A percentile compares a stretch with the other conserved stretches of the same genome.
phyloP scores from a whole-genome alignment of 2,113 vertebrate species.

The Synodontis membranacea region DNA sequence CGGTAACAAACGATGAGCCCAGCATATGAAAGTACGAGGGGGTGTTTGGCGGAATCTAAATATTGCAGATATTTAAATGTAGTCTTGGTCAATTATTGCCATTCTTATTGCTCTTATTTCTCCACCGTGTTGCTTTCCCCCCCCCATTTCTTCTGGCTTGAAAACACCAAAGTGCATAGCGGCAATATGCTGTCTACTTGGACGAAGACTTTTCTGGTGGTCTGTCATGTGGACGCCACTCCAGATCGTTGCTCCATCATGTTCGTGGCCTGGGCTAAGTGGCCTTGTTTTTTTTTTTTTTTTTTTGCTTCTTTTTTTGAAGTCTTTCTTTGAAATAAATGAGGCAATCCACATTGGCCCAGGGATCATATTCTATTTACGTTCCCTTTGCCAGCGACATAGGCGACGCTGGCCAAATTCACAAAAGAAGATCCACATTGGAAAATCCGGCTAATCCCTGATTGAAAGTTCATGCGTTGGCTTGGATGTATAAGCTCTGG shows the following conservation, averaged over 20 bases:
- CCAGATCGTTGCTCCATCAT: slow-evolving; percentile 68
- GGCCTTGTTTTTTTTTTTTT: slow-evolving; percentile 56
- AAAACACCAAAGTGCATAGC: slow-evolving; percentile 56
- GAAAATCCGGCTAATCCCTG: slow-evolving; percentile 86
- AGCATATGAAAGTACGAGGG: slow-evolving; percentile 41
- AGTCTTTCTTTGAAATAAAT: slow-evolving; percentile 82
- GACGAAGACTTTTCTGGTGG: slow-evolving; percentile 68
- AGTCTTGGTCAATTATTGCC: slow-evolving; percentile 34
- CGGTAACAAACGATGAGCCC: slow-evolving; percentile 55
- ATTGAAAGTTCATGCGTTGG: slow-evolving; percentile 86
- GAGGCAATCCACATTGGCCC: slow-evolving; percentile 79
- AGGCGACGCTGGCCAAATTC: slow-evolving; percentile 81
- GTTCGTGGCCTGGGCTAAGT: slow-evolving; percentile 70
- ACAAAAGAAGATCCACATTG: slow-evolving; percentile 86
- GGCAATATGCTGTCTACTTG: slow-evolving; percentile 60
- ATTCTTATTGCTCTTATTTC: slow-evolving; percentile 43
- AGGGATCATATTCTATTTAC: slow-evolving; percentile 84
- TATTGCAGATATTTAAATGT: slow-evolving; percentile 33
- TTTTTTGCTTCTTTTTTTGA: slow-evolving; percentile 69
- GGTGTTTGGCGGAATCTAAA: slow-evolving; percentile 26
- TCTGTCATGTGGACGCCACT: slow-evolving; percentile 67
- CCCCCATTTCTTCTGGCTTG: slow-evolving; percentile 50
- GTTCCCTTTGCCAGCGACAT: slow-evolving; percentile 79
- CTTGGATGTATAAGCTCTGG: slow-evolving; percentile 82
- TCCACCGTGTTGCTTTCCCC: slow-evolving; percentile 27